phyloP scores from a whole-genome alignment of 1,140 invertebrate genomes.

The Nebria ingens region DNA sequence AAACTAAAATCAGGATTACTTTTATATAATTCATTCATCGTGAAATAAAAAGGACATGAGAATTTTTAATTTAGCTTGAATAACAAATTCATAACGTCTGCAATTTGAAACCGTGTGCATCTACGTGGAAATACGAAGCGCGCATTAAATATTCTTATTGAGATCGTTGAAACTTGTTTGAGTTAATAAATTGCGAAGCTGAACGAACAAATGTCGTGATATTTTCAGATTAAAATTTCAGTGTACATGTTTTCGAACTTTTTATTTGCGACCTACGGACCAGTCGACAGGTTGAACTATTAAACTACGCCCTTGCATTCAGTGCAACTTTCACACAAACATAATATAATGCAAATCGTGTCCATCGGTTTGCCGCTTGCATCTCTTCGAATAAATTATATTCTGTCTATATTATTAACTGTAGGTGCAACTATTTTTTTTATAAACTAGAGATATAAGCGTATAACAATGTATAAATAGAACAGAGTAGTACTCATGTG shows the following conservation, averaged over 20 bases:
- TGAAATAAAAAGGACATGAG: neutral
- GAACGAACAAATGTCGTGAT: neutral
- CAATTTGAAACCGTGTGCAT: too few species aligned
- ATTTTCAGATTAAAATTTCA: conserved; percentile 2
- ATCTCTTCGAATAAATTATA: too few species aligned
- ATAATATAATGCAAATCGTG: neutral
- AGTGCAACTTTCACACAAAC: neutral
- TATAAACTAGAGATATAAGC: too few species aligned
- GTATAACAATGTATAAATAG: too few species aligned
- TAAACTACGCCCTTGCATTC: neutral
- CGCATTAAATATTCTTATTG: neutral
- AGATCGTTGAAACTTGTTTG: neutral
- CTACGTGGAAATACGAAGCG: too few species aligned
- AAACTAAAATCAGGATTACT: too few species aligned
- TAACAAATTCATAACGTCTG: neutral
- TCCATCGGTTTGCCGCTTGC: neutral
- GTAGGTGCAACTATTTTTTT: too few species aligned
- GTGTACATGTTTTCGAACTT: neutral
- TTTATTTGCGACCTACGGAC: neutral
- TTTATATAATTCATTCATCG: too few species aligned
- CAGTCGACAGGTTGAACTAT: neutral
- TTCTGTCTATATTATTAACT: too few species aligned
- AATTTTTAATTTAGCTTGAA: too few species aligned
- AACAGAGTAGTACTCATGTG: too few species aligned
- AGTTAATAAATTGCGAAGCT: neutral